Evolutionary conservation across 2,797 vertebrate species (phyloP), one percentile per base, ranked within the genome.

Genomic region (Falco columbarius): DNA sequence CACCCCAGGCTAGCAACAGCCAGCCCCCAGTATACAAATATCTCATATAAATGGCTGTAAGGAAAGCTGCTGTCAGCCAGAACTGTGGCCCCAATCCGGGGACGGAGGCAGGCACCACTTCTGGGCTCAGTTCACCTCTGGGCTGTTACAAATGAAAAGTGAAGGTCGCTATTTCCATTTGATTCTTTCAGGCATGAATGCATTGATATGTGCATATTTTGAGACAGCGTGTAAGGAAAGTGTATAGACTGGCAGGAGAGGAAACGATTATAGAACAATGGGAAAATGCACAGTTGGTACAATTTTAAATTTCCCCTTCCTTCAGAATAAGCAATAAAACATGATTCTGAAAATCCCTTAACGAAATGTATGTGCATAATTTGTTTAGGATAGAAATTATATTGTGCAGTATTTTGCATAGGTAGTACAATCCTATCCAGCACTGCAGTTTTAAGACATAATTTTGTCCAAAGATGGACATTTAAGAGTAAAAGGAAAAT

Each of bases 11-110:
- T 65, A 42, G 46, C 3, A 54, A 52, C 62, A 16, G 23, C 19
- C 44, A 68, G 30, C 40, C 24, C 34, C 30, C 16, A 26, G 6
- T 0, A 4, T 8, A 24, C 34, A 55, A 22, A 3, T 3, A n/a
- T 15, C 49, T 30, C 26, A 1, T 2, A 18, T 1, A 51, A 59
- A 47, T 1, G 12, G 3, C 65, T 59, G 9, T 26, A 12, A n/a
- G 26, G 24, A 52, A 55, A 63, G 23, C 16, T 59, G n/a, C 6
- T 44, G 7, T 7, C 3, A 81, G 22, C 29, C 75, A 34, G 55
- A 40, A 32, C 17, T 3, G 2, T 1, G 5, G 38, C 21, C 19
- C 14, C 20, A 22, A 36, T n/a, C 2, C 1, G 1, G 30, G 10
- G 12, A 18, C 5, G 32, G 42, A n/a, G 63, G 38, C 8, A 76